A percentile compares a stretch with the other conserved stretches of the same genome.
phyloP scores from a whole-genome alignment of 2,797 vertebrate species.

The Megaceryle alcyon region DNA sequence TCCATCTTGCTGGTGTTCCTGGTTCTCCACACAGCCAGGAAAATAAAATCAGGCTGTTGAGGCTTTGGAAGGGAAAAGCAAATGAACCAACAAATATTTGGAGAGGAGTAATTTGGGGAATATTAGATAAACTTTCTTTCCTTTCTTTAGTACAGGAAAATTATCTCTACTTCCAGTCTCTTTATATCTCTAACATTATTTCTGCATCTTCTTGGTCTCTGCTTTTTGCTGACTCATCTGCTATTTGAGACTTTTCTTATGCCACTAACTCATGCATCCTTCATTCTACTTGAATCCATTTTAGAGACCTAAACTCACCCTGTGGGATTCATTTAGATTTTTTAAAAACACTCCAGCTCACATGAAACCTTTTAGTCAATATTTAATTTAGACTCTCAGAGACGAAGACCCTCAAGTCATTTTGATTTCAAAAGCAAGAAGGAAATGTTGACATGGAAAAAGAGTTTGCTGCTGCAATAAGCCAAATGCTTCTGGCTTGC shows the following conservation, averaged over 20 bases:
- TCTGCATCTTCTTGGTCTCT: neutral
- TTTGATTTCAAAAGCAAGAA: neutral
- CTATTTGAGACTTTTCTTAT: neutral
- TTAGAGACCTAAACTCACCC: neutral
- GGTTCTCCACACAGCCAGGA: constrained; percentile 19
- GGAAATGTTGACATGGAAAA: neutral
- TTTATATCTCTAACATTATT: neutral
- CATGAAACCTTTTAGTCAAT: constrained; percentile 19
- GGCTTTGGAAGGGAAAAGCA: constrained; percentile 60
- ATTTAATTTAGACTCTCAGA: neutral
- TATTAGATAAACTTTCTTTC: constrained; percentile 39
- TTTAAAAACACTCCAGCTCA: constrained; percentile 1
- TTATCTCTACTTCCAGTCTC: constrained; percentile 24
- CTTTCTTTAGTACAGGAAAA: constrained; percentile 27
- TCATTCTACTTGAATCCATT: neutral
- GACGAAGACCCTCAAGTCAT: neutral
- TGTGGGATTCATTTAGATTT: constrained; percentile 2
- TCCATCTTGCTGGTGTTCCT: constrained; percentile 13
- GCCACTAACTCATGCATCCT: neutral
- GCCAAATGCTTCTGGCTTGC: neutral
- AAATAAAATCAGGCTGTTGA: constrained; percentile 57
- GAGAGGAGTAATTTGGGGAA: constrained; percentile 36
- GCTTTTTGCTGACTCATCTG: constrained; percentile 4
- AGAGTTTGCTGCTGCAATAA: neutral
- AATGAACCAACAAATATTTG: constrained; percentile 62